Evolutionary conservation across 2,797 vertebrate species (phyloP).

Genomic region (Enteromius anoplus): DNA sequence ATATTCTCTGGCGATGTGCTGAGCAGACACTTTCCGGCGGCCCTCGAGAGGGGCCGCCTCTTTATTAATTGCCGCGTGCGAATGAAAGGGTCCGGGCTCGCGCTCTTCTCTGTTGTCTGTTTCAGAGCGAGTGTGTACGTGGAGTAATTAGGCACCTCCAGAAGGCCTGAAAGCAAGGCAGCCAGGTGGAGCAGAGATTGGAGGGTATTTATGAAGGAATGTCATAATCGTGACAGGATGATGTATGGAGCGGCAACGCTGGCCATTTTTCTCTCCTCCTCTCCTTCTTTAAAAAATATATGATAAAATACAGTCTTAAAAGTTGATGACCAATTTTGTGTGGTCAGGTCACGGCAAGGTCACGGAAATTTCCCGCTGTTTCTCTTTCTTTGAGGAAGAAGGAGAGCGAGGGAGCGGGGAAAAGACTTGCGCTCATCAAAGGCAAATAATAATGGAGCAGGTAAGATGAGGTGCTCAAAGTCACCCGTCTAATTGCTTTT

Average conservation of each 20-base stretch:
- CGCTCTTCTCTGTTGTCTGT: slow-evolving; percentile 44
- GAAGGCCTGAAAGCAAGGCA: slow-evolving; percentile 72
- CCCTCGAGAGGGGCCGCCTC: slow-evolving; percentile 76
- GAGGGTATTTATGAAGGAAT: slow-evolving; percentile 86
- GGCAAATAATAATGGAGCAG: slow-evolving; percentile 31
- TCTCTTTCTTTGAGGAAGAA: slow-evolving; percentile 56
- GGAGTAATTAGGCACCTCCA: slow-evolving; percentile 71
- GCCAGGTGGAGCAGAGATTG: slow-evolving; percentile 82
- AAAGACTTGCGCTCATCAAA: slow-evolving; percentile 25
- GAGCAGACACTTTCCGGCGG: slow-evolving; percentile 76
- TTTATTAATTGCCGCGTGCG: slow-evolving; percentile 75
- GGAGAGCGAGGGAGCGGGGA: slow-evolving; percentile 2
- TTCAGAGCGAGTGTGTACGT: slow-evolving; percentile 53
- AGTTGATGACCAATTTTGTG: slow-evolving; percentile 80
- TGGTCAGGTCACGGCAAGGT: slow-evolving; percentile 77
- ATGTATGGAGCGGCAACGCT: slow-evolving; percentile 76
- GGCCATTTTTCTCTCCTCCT: slow-evolving; percentile 61
- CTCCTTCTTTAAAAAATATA: slow-evolving; percentile 74
- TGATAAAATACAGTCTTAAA: slow-evolving; percentile 77
- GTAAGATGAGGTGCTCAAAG: slow-evolving; percentile 68
- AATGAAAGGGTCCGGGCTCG: slow-evolving; percentile 53
- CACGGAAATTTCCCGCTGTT: slow-evolving; percentile 65
- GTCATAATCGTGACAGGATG: slow-evolving; percentile 89
- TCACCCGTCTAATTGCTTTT: slow-evolving; percentile 79
- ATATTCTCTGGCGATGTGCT: slow-evolving; percentile 83